phyloP scores from a whole-genome alignment of 2,888 invertebrate species.

The Rhagonycha fulva region DNA sequence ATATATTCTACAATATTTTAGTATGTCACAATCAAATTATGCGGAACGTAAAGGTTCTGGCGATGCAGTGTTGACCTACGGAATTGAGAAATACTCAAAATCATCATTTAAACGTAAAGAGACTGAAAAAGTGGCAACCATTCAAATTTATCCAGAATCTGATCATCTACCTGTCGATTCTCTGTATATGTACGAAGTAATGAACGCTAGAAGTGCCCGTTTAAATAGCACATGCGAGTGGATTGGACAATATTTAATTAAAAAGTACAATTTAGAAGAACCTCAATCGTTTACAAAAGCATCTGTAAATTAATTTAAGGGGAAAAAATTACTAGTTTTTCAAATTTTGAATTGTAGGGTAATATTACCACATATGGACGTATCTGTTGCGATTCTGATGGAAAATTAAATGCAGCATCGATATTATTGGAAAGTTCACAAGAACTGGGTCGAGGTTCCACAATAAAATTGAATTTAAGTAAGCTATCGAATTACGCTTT shows the following conservation, averaged over 20 bases:
- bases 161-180: constrained; percentile 24
- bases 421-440: constrained; percentile 70
- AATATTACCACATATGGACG: constrained; percentile 64
- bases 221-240: constrained; percentile 53
- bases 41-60: constrained; percentile 59
- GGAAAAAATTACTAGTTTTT: neutral
- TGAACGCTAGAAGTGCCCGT: constrained; percentile 53
- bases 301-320: constrained; percentile 19
- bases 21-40: constrained; percentile 6
- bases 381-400: constrained; percentile 75
- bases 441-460: constrained; percentile 57
- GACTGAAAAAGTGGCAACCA: constrained; percentile 3
- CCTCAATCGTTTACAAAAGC: constrained; percentile 13
- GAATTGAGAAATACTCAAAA: constrained; percentile 10
- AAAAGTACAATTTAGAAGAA: constrained; percentile 45
- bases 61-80: constrained; percentile 57
- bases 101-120: constrained; percentile 12
- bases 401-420: constrained; percentile 71
- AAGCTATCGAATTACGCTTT: constrained; percentile 65
- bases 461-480: constrained; percentile 55
- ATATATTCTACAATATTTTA: neutral
- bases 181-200: constrained; percentile 60
- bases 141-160: constrained; percentile 15
- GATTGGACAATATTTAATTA: constrained; percentile 44
- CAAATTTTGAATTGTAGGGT: constrained; percentile 27